These are phyloP conservation scores for Saguinus imperator DNA, from an alignment of 2,113 vertebrate species.

Conservation along the genomic window DNA sequence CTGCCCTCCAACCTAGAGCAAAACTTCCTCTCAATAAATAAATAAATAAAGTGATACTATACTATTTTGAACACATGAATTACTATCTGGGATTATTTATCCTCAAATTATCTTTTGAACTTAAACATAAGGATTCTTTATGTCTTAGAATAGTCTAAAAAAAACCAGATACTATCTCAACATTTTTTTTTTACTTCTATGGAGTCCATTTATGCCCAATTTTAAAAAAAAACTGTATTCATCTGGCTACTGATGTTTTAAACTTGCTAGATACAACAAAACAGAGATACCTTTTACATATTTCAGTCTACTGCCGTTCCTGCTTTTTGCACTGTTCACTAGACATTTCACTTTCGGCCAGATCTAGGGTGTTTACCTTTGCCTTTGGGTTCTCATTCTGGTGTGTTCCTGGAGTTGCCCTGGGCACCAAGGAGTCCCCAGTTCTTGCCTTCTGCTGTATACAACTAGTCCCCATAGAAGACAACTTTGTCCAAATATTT, in stretches of 20 bases:
- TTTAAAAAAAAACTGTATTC: not conserved
- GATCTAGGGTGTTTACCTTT: rapidly evolving
- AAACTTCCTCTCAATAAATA: no score
- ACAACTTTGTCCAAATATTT: not conserved
- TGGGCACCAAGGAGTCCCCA: not conserved
- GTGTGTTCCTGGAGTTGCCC: not conserved
- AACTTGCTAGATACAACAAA: not conserved
- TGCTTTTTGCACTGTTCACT: not conserved
- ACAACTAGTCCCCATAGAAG: not conserved
- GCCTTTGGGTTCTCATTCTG: not conserved
- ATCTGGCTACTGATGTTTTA: not conserved
- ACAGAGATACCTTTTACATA: not conserved
- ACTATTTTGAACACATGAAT: not conserved
- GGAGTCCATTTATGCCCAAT: not conserved
- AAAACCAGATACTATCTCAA: not conserved
- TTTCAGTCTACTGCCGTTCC: not conserved
- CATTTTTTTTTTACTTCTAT: not conserved
- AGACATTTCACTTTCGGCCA: not conserved
- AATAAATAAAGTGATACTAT: not conserved
- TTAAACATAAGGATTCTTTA: not conserved
- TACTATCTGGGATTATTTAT: not conserved
- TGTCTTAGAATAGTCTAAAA: not conserved
- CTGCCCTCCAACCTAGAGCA: no score
- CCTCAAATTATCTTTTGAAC: not conserved
- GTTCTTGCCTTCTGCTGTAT: not conserved